These are phyloP conservation scores for Chelonus insularis DNA, from an alignment of 1,140 invertebrate genomes.

Conservation along the genomic window DNA sequence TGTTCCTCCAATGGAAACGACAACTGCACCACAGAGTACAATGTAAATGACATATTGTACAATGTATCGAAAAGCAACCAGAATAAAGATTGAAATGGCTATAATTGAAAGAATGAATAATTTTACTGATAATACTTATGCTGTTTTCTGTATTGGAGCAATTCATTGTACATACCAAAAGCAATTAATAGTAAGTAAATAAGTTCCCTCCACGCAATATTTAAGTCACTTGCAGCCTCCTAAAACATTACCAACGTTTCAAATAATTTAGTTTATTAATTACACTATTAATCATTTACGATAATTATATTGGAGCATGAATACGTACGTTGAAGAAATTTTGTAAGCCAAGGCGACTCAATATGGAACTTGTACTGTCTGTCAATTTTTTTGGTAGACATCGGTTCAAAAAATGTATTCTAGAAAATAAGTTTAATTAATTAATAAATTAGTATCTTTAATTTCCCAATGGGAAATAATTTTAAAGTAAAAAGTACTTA, in stretches of 20 bases:
- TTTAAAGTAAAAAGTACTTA: too few species aligned
- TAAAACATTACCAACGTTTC: slow-evolving; percentile 45
- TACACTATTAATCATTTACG: slow-evolving; percentile 2
- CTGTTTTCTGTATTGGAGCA: not conserved
- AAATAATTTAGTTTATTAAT: too few species aligned
- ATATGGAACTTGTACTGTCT: slow-evolving; percentile 53
- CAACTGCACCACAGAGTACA: slow-evolving; percentile 64
- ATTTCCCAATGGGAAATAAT: too few species aligned
- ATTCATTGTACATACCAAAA: slow-evolving; percentile 61
- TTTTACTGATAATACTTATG: not conserved
- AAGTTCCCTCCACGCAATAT: slow-evolving; percentile 66
- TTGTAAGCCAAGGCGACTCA: slow-evolving; percentile 60
- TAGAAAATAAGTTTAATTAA: slow-evolving; percentile 43
- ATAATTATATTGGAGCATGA: not conserved
- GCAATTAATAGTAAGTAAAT: slow-evolving; percentile 66
- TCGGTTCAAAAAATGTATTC: slow-evolving; percentile 60
- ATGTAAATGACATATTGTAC: slow-evolving; percentile 72
- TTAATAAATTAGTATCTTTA: too few species aligned
- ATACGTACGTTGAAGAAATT: slow-evolving; percentile 62
- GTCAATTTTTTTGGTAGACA: slow-evolving; percentile 58
- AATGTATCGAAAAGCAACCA: slow-evolving; percentile 67
- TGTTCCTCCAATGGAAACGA: slow-evolving; percentile 65
- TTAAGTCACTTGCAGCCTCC: slow-evolving; percentile 67
- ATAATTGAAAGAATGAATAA: slow-evolving; percentile 30
- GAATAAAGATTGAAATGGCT: slow-evolving; percentile 65